A percentile compares a stretch with the other conserved stretches of the same genome.
Evolutionary conservation across 2,113 vertebrate species (phyloP).

Genomic region (Nibea albiflora): DNA sequence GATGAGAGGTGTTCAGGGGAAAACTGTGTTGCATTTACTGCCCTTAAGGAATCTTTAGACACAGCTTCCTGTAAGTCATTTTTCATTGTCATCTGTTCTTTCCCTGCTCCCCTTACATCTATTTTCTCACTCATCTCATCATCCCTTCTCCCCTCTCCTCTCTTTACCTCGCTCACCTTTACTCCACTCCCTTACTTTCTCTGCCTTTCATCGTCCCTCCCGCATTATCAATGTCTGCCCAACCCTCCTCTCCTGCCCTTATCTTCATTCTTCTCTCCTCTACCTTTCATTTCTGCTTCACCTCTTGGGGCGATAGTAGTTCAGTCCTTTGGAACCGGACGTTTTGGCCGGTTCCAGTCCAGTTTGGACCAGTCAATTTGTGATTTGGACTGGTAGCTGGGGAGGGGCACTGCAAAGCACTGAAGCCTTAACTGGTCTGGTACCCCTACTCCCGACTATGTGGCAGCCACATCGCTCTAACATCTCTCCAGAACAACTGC

Average conservation of each 20-base stretch:
- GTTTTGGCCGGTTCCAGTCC: too few relatives aligned
- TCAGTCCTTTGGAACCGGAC: too few relatives aligned
- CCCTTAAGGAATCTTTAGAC: constrained; percentile 21
- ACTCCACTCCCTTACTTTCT: neutral
- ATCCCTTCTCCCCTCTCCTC: neutral
- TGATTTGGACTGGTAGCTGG: too few relatives aligned
- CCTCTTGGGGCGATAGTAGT: neutral
- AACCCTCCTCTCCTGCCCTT: neutral
- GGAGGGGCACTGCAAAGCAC: too few relatives aligned
- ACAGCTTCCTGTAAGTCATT: constrained; percentile 17
- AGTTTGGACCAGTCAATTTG: too few relatives aligned
- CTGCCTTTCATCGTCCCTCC: neutral
- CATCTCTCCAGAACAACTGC: neutral
- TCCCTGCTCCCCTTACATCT: neutral
- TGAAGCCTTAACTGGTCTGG: too few relatives aligned
- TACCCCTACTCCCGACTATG: too few relatives aligned
- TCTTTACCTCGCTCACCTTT: constrained; percentile 10
- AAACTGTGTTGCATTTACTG: constrained; percentile 1
- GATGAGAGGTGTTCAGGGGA: constrained; percentile 1
- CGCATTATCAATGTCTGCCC: constrained; percentile 2
- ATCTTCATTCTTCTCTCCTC: neutral
- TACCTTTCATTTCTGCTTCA: neutral
- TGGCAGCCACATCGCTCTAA: neutral
- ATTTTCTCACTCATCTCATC: constrained; percentile 21
- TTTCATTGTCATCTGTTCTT: neutral